Conservation (phyloP, 1,140 invertebrate genomes). For the Schlechtendalia chinensis region DNA sequence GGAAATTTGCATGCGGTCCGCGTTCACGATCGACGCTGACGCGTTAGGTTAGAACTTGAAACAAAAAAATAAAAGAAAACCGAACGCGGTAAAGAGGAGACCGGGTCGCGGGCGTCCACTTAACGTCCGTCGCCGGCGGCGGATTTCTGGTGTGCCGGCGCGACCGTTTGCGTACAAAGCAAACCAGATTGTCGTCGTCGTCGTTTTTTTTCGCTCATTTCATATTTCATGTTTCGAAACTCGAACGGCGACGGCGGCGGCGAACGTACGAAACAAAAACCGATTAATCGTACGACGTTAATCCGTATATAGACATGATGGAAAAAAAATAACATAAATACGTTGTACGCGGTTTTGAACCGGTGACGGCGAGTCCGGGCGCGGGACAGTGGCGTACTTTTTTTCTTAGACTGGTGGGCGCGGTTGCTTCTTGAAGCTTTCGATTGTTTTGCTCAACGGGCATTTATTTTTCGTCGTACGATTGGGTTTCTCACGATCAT, state of each 20-base stretch:
- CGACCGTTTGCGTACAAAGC: conserved; percentile 32
- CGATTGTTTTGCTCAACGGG: no score
- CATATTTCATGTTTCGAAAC: conserved; percentile 27
- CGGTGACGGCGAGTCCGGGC: no score
- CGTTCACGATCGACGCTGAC: background rate
- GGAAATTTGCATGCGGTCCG: conserved; percentile 28
- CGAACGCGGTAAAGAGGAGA: conserved; percentile 13
- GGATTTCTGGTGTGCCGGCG: conserved; percentile 13
- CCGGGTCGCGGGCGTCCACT: conserved; percentile 31
- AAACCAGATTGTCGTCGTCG: conserved; percentile 26
- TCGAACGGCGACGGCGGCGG: background rate
- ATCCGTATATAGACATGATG: no score
- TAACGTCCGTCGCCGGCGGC: conserved; percentile 36
- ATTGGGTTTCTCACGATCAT: no score
- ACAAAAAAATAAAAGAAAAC: background rate
- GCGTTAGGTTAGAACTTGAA: background rate
- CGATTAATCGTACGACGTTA: background rate
- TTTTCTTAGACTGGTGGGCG: no score
- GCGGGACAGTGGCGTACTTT: no score
- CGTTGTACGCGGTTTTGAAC: no score
- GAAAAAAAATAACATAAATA: no score
- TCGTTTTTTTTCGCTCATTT: conserved; percentile 20
- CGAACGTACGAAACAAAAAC: background rate
- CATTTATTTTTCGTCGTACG: no score
- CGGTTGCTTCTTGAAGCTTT: no score